These are phyloP conservation scores for Petrolisthes manimaculis DNA, from an alignment of 2,888 invertebrate species.

Conservation along the genomic window DNA sequence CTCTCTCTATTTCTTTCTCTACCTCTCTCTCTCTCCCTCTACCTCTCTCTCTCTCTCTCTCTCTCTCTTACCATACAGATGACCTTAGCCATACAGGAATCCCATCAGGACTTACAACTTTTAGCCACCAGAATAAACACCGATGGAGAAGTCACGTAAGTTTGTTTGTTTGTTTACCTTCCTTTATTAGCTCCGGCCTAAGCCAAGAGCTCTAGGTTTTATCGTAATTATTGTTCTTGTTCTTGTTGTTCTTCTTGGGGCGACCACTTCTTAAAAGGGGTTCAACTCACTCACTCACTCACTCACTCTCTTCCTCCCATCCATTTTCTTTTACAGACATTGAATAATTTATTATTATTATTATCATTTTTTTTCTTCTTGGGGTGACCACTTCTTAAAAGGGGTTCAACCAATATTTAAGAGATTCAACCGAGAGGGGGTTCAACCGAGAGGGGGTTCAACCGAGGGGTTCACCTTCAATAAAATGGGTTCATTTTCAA, in stretches of 20 bases:
- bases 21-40: neutral
- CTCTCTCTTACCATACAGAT: neutral
- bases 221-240: neutral
- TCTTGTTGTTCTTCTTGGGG: neutral
- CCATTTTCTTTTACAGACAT: no score
- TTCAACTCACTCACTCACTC: no score
- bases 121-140: neutral
- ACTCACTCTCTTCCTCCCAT: no score
- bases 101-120: neutral
- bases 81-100: conserved; percentile 5
- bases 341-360: no score
- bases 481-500: no score
- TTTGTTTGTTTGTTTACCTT: neutral
- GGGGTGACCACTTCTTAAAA: no score
- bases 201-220: no score
- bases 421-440: neutral
- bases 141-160: neutral
- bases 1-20: neutral
- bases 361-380: no score
- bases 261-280: no score
- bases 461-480: no score
- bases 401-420: no score
- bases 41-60: neutral
- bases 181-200: neutral
- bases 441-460: neutral